Percentiles rank a stretch among this genome's conserved stretches.
phyloP scores from a whole-genome alignment of 2,113 vertebrate species.

The Apeltes quadracus region DNA sequence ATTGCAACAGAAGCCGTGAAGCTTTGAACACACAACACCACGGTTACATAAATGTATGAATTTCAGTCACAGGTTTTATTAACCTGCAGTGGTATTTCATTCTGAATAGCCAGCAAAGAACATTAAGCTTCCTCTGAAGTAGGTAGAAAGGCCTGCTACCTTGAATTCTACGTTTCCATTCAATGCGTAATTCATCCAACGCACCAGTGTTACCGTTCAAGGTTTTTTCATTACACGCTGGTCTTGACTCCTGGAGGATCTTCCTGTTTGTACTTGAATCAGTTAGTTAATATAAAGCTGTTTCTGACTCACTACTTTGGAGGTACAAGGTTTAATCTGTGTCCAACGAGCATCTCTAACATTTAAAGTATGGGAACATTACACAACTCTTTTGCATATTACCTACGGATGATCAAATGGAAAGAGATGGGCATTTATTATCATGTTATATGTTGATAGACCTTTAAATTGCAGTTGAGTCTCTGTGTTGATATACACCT shows the following conservation, averaged over 20 bases:
- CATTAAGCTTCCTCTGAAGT: neutral
- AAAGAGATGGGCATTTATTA: neutral
- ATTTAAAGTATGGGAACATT: neutral
- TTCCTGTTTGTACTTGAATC: slow-evolving; percentile 37
- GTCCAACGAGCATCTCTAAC: neutral
- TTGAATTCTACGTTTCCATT: neutral
- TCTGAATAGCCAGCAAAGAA: neutral
- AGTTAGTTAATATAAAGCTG: neutral
- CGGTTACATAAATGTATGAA: neutral
- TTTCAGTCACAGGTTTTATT: too few relatives aligned
- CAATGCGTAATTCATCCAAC: neutral
- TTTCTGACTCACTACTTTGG: neutral
- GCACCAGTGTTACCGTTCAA: slow-evolving; percentile 21
- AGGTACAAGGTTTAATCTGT: slow-evolving; percentile 25
- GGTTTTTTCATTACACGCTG: slow-evolving; percentile 16
- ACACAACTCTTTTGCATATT: neutral
- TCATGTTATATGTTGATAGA: neutral
- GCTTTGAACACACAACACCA: neutral
- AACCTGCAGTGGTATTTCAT: too few relatives aligned
- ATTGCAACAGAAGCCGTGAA: neutral
- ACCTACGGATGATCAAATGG: neutral
- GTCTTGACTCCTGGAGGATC: neutral
- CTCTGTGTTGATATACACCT: neutral
- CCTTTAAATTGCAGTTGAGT: neutral
- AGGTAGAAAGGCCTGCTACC: neutral